Conservation (phyloP, 2,113 vertebrate genomes). For the Pseudorasbora parva region DNA sequence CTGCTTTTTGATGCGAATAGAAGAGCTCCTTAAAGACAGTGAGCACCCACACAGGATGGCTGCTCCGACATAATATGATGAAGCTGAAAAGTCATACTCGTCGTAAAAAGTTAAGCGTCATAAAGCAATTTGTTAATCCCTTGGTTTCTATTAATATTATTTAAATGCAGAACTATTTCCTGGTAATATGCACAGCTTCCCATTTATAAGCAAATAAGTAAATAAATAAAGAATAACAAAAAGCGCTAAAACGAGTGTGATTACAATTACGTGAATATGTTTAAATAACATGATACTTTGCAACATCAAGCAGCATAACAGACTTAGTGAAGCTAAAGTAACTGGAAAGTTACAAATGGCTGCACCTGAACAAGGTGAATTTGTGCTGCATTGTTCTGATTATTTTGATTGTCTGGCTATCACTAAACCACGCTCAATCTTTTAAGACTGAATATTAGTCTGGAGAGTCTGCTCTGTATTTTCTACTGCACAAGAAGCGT, state of each 20-base stretch:
- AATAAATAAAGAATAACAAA: too few species aligned
- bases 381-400: neutral
- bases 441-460: too few species aligned
- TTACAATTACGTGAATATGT: too few species aligned
- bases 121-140: neutral
- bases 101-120: neutral
- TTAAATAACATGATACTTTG: too few species aligned
- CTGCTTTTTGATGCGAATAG: constrained; percentile 40
- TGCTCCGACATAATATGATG: neutral
- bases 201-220: neutral
- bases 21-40: constrained; percentile 25
- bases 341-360: neutral
- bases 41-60: neutral
- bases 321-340: too few species aligned
- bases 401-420: too few species aligned
- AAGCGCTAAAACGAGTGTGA: too few species aligned
- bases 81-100: neutral
- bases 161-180: neutral
- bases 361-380: neutral
- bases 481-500: too few species aligned
- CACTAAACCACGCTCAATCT: too few species aligned
- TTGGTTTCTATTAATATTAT: neutral
- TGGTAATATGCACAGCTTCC: neutral
- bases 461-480: too few species aligned
- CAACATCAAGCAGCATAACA: too few species aligned